Base-by-base conservation (phyloP, 2,797 vertebrate genomes). In the Cygnus olor region DNA sequence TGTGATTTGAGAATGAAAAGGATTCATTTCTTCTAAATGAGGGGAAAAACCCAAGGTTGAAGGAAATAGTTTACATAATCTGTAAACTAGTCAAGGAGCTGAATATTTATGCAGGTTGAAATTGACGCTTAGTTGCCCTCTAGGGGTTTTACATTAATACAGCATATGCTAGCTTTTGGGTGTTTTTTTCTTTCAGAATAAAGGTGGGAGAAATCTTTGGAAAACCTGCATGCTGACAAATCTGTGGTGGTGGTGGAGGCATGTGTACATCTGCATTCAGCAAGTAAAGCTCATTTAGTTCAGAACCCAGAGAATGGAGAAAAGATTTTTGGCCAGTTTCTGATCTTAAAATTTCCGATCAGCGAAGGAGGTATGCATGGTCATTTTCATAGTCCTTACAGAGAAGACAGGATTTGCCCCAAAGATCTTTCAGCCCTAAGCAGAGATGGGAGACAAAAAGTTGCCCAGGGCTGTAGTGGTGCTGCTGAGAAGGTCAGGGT, bases 101-200 rank as follows among this genome's bases (percentile, higher is more conserved):
- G 96, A 96, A 95, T 96, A 71, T 96, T 83, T 92, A 96, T 89
- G 73, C 68, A 89, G 90, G 93, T 95, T 90, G 97, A 97, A 96
- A 94, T 85, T 97, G 97, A 97, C 96, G 95, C 97, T 97, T 85
- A 98, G 97, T 97, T 98, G 97, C 98, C 98, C 97, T 97, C 98
- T 98, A 98, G 98, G 97, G 97, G 97, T 96, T 97, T 97, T 92
- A 58, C 95, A 93, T 96, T 94, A 97, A 95, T 97, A 98, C 86
- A 97, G 91, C 97, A 97, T 95, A 84, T 94, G 93, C 51, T 95
- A 84, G 89, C 93, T 94, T 94, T 92, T 91, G 80, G 70, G 81
- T 77, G 86, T 36, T 56, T 65, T 89, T 54, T 94, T 81, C 83
- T 93, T 97, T 94, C 74, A 85, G 93, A 76, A 93, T 92, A 85